Evolutionary conservation across 1,140 invertebrate genomes (phyloP).

Genomic region (Drosophila leontia): DNA sequence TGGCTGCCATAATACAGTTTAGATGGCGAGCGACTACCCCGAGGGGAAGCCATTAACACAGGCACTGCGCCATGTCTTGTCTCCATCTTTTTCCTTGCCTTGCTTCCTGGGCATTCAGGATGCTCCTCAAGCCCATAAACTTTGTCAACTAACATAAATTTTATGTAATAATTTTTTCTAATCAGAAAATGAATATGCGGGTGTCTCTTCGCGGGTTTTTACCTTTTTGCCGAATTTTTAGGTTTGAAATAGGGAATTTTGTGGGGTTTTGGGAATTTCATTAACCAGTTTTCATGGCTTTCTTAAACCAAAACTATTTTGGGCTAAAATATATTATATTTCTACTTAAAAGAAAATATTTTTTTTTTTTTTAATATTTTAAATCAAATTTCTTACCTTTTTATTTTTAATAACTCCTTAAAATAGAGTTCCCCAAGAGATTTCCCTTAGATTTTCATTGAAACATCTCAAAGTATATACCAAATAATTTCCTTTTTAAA

Average conservation of each 20-base stretch:
- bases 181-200: slow-evolving; percentile 72
- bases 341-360: too few species aligned
- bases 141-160: slow-evolving; percentile 80
- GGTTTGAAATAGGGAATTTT: not conserved
- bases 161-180: slow-evolving; percentile 82
- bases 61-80: slow-evolving; percentile 58
- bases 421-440: not conserved
- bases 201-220: not conserved
- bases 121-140: slow-evolving; percentile 37
- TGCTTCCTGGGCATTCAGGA: not conserved
- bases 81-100: slow-evolving; percentile 34
- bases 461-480: not conserved
- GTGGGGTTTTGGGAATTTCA: not conserved
- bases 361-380: too few species aligned
- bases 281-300: not conserved
- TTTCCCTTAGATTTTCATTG: not conserved
- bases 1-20: slow-evolving; percentile 74
- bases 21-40: slow-evolving; percentile 56
- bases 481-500: slow-evolving; percentile 1
- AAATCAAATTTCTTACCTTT: too few species aligned
- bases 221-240: not conserved
- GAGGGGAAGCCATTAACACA: slow-evolving; percentile 80
- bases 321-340: too few species aligned
- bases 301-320: too few species aligned
- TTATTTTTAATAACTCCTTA: too few species aligned